phyloP scores from a whole-genome alignment of 30 jellyfish, hydroid and myxozoan genomes.

The Chironex yamaguchii region DNA sequence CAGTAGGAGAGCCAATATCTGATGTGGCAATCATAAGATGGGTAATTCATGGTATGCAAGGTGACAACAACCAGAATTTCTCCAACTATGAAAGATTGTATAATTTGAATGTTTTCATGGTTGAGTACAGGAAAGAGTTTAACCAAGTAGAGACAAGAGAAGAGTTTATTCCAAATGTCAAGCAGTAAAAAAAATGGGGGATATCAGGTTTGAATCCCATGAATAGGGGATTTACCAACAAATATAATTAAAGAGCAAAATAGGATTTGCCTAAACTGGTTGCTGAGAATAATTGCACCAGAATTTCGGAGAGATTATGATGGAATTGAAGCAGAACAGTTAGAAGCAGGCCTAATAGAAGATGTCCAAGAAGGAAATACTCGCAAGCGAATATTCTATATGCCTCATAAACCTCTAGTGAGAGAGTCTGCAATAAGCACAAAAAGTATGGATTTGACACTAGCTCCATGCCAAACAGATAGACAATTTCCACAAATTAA shows the following conservation, averaged over 20 bases:
- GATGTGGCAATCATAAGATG: slow-evolving; percentile 58
- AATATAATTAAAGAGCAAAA: slow-evolving; percentile 56
- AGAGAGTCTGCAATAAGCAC: slow-evolving; percentile 62
- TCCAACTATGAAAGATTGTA: slow-evolving; percentile 29
- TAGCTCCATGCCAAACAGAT: slow-evolving; percentile 54
- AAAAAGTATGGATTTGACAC: slow-evolving; percentile 63
- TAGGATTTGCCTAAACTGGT: slow-evolving; percentile 34
- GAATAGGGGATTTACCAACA: slow-evolving; percentile 63
- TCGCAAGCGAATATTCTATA: slow-evolving; percentile 38
- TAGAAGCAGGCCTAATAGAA: slow-evolving; percentile 38
- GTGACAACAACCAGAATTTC: slow-evolving; percentile 2
- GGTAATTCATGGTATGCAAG: slow-evolving; percentile 42
- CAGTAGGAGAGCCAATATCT: slow-evolving; percentile 53
- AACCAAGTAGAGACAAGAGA: slow-evolving; percentile 22
- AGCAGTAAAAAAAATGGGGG: slow-evolving; percentile 34
- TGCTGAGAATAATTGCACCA: slow-evolving; percentile 39
- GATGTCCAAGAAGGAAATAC: slow-evolving; percentile 38
- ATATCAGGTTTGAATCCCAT: slow-evolving; percentile 30
- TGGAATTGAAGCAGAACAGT: slow-evolving; percentile 37
- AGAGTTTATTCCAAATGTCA: slow-evolving; percentile 43
- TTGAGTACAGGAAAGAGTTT: slow-evolving; percentile 59
- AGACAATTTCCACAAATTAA: slow-evolving; percentile 38
- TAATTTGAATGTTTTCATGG: slow-evolving; percentile 28
- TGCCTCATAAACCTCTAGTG: slow-evolving; percentile 67
- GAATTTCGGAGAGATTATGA: slow-evolving; percentile 45